Evolutionary conservation across 2,797 vertebrate genomes (phyloP).

Genomic region (Urosaurus nigricauda): DNA sequence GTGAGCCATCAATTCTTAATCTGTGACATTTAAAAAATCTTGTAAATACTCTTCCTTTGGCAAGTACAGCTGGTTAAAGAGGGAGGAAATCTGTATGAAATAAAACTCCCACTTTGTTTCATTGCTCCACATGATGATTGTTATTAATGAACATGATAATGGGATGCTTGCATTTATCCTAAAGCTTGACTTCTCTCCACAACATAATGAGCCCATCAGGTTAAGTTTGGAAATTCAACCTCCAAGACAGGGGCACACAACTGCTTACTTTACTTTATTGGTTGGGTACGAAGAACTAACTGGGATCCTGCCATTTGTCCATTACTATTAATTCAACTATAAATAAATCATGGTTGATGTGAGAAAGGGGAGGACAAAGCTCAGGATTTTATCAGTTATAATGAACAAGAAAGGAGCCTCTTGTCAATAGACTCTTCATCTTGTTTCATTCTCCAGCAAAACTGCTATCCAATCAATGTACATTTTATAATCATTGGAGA

Average conservation of each 20-base stretch:
- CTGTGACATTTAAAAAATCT: slow-evolving; percentile 35
- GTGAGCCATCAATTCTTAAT: slow-evolving; percentile 46
- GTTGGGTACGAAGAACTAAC: slow-evolving; percentile 1
- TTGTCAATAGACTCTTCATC: neutral
- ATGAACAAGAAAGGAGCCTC: neutral
- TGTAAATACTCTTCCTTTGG: slow-evolving; percentile 41
- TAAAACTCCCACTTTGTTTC: neutral
- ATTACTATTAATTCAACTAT: slow-evolving; percentile 23
- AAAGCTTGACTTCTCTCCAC: slow-evolving; percentile 9
- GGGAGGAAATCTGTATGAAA: slow-evolving; percentile 28
- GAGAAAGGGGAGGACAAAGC: neutral
- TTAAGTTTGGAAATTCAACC: neutral
- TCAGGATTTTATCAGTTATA: slow-evolving; percentile 10
- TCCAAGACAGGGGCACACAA: neutral
- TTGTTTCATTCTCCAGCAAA: neutral
- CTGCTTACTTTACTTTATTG: neutral
- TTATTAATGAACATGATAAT: slow-evolving; percentile 19
- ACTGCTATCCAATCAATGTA: neutral
- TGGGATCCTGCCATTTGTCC: slow-evolving; percentile 22
- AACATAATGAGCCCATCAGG: neutral
- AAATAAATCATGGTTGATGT: slow-evolving; percentile 15
- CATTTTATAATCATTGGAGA: neutral
- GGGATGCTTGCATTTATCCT: neutral
- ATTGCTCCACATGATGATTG: neutral
- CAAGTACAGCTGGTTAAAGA: slow-evolving; percentile 30